Evolutionary conservation across 2,797 vertebrate species (phyloP), one percentile per base, ranked within the genome.

Genomic region (Glossophaga mutica): DNA sequence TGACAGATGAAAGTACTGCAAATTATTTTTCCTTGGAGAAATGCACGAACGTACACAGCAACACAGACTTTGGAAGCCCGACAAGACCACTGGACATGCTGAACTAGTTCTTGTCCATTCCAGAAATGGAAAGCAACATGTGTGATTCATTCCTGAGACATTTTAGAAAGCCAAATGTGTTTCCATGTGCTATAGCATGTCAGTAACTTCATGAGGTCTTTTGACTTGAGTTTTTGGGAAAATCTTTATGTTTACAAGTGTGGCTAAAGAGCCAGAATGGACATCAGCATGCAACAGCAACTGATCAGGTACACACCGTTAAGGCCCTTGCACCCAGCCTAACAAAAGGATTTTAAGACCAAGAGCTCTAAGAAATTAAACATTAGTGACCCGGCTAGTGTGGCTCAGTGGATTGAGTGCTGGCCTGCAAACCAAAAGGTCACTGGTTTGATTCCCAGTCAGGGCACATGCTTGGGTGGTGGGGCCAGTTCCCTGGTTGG

Each of bases 81-180:
- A 78, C 32, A 62, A 92, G 89, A 82, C 34, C 59, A 82, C 73
- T 84, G 44, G 87, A 85, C 96, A 70, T 79, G 90, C 76, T 83
- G 57, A 94, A 82, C 95, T 78, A 82, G 90, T 92, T 96, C 52
- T 74, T 71, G n/a, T 65, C 62, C 93, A 44, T 87, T 94, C 90
- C 48, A 26, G 78, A 94, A 96, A 82, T 89, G n/a, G 84, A 96
- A 84, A 32, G 65, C 77, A 92, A 87, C 48, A 81, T 78, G 67
- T 90, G 76, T 78, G 84, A 94, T 83, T 97, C 84, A 95, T 94
- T 94, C 65, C 76, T 37, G 71, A 96, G 91, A 57, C 26, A 65
- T 90, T 91, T 96, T 48, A 65, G 87, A 90, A 55, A 87, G 71
- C 55, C 70, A 85, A 50, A 87, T 82, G 15, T 84, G 50, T 95